A percentile compares a stretch with the other conserved stretches of the same genome.
phyloP scores from a whole-genome alignment of 1,140 invertebrate genomes.

The Trachymyrmex cornetzi region DNA sequence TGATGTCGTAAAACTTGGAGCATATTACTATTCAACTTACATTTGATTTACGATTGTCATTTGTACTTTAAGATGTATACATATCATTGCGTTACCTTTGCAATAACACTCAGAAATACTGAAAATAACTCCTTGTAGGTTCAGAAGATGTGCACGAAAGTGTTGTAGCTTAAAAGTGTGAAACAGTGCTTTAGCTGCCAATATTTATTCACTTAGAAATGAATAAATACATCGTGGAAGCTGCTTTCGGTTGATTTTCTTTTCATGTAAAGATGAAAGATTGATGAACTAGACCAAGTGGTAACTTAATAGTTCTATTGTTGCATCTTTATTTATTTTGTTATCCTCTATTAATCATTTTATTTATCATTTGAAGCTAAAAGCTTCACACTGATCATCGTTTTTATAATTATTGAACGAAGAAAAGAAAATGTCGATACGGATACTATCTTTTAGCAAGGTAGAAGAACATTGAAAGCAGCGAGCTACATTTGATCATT shows the following conservation, averaged over 20 bases:
- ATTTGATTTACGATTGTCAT: constrained; percentile 35
- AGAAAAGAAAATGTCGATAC: constrained; percentile 10
- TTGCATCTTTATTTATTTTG: constrained; percentile 47
- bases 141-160: neutral
- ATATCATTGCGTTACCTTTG: constrained; percentile 27
- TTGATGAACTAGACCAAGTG: constrained; percentile 54
- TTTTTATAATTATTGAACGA: constrained; percentile 64
- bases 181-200: constrained; percentile 10
- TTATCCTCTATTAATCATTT: constrained; percentile 34
- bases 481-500: constrained; percentile 31
- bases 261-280: constrained; percentile 32
- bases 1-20: neutral
- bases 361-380: constrained; percentile 54
- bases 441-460: constrained; percentile 38
- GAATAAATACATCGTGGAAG: neutral
- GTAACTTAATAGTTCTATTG: constrained; percentile 50
- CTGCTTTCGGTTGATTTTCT: constrained; percentile 28
- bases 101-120: constrained; percentile 23
- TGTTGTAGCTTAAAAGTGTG: constrained; percentile 9
- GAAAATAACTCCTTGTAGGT: neutral
- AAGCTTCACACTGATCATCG: constrained; percentile 35
- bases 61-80: constrained; percentile 14
- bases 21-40: neutral
- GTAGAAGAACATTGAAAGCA: constrained; percentile 32
- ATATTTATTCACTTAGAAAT: constrained; percentile 18